phyloP scores from a whole-genome alignment of 2,797 vertebrate genomes.

The Lutjanus campechanus region DNA sequence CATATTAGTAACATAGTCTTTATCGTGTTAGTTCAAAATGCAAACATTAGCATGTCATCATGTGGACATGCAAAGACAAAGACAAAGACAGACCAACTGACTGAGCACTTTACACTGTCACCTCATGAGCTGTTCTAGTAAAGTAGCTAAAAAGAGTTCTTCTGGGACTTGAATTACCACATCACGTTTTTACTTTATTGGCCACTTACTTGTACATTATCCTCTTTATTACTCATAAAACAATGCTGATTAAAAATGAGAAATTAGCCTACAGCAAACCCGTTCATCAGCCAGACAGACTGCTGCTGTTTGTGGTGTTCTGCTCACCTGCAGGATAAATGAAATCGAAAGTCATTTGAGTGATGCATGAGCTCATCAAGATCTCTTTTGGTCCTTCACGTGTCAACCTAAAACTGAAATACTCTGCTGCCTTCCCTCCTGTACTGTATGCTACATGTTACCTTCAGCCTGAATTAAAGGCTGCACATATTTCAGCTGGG shows the following conservation, averaged over 20 bases:
- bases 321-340: constrained; percentile 3
- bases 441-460: constrained; percentile 17
- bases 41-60: not conserved
- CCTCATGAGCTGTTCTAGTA: not conserved
- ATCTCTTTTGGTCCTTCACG: constrained; percentile 26
- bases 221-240: not conserved
- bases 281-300: not conserved
- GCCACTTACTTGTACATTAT: not conserved
- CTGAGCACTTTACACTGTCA: not conserved
- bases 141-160: not conserved
- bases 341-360: constrained; percentile 7
- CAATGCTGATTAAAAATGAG: not conserved
- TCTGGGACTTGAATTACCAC: not conserved
- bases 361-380: not conserved
- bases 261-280: not conserved
- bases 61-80: not conserved
- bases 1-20: not conserved
- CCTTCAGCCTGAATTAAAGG: constrained; percentile 58
- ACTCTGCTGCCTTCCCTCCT: constrained; percentile 13
- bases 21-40: not conserved
- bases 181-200: not conserved
- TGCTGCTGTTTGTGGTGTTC: not conserved
- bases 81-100: not conserved
- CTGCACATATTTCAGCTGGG: constrained; percentile 40
- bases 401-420: constrained; percentile 25